phyloP scores from a whole-genome alignment of 2,797 vertebrate species.

The Phrynocephalus guinanensis region DNA sequence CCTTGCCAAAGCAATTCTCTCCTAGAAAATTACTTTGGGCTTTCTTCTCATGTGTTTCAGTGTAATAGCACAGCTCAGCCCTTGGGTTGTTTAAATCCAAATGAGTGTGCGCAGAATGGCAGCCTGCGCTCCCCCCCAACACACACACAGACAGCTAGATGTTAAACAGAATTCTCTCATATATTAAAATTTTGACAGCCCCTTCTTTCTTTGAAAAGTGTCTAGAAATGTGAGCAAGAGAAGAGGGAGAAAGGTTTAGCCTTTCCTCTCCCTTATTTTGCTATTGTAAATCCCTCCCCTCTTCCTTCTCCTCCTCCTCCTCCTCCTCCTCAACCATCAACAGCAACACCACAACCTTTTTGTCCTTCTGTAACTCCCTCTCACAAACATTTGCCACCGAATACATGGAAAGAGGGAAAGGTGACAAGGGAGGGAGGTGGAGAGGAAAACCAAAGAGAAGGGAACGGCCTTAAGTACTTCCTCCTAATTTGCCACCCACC shows the following conservation, averaged over 20 bases:
- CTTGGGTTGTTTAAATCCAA: not conserved
- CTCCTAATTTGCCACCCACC: too few relatives aligned
- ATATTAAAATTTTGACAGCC: not conserved
- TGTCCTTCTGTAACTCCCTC: not conserved
- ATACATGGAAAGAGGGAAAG: not conserved
- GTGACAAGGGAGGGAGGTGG: not conserved
- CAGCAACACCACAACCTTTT: not conserved
- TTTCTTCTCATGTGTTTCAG: too few relatives aligned
- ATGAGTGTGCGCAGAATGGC: not conserved
- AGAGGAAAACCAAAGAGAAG: not conserved
- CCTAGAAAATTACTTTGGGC: not conserved
- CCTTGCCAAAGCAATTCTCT: not conserved
- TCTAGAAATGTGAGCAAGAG: not conserved
- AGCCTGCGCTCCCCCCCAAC: not conserved
- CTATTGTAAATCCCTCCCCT: not conserved
- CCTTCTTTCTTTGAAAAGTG: not conserved
- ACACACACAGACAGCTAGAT: not conserved
- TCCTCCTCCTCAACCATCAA: too few relatives aligned
- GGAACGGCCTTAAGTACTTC: not conserved
- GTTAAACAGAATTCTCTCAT: not conserved
- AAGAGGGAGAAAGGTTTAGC: too few relatives aligned
- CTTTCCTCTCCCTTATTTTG: not conserved
- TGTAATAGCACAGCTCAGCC: not conserved
- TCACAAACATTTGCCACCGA: not conserved
- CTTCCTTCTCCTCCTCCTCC: too few relatives aligned